Evolutionary conservation across 2,113 vertebrate species (phyloP).

Genomic region (Pristiophorus japonicus): DNA sequence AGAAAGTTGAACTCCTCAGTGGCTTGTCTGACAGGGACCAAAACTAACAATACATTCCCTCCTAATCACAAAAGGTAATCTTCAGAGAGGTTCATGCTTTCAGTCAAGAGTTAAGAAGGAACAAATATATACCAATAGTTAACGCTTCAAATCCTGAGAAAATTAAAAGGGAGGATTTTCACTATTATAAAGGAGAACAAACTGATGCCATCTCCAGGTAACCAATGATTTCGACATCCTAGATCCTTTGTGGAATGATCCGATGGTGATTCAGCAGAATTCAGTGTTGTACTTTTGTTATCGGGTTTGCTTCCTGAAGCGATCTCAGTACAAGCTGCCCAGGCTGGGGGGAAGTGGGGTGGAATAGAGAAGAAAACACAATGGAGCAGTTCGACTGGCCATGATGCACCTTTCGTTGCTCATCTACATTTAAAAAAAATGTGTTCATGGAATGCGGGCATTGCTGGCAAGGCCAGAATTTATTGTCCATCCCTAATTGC

Average conservation of each 20-base stretch:
- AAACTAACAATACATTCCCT: neutral
- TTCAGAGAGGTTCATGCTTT: neutral
- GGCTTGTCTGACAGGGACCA: constrained; percentile 46
- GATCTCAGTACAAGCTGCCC: neutral
- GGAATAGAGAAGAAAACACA: neutral
- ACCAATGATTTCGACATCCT: neutral
- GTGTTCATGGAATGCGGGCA: too few relatives aligned
- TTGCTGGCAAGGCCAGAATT: too few relatives aligned
- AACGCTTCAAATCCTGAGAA: neutral
- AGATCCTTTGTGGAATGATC: neutral
- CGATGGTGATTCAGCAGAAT: neutral
- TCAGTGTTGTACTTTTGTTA: neutral
- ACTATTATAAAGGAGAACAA: neutral
- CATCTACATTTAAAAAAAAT: too few relatives aligned
- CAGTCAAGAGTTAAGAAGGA: neutral
- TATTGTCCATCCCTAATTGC: too few relatives aligned
- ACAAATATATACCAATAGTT: neutral
- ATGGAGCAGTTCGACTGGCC: neutral
- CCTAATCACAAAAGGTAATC: neutral
- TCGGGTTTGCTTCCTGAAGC: neutral
- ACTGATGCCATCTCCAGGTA: neutral
- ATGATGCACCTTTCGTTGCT: neutral
- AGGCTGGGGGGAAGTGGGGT: neutral
- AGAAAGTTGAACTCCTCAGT: constrained; percentile 45
- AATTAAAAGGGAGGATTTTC: neutral